Conservation (phyloP, 2,888 invertebrate genomes). For the Chironomus tentans region DNA sequence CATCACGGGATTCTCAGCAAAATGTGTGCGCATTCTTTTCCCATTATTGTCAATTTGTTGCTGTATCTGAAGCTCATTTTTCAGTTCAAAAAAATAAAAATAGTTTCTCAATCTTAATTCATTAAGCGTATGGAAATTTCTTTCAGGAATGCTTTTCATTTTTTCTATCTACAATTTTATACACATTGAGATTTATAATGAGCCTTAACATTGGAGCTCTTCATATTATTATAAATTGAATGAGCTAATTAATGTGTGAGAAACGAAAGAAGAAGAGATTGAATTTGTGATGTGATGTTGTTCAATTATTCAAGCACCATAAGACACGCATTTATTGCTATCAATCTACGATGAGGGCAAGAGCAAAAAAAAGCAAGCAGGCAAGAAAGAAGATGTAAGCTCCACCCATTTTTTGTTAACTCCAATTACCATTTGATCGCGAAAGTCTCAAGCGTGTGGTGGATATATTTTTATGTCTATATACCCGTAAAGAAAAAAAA, state of each 20-base stretch:
- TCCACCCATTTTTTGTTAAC: slow-evolving; percentile 7
- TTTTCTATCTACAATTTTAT: too few relatives aligned
- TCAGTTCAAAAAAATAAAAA: too few relatives aligned
- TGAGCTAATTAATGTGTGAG: slow-evolving; percentile 6
- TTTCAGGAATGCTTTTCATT: neutral
- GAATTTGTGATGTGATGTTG: neutral
- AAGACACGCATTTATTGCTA: neutral
- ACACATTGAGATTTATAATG: too few relatives aligned
- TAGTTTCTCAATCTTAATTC: too few relatives aligned
- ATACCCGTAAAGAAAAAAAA: neutral
- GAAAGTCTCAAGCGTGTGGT: neutral
- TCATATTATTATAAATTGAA: too few relatives aligned
- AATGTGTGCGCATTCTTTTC: slow-evolving; percentile 1
- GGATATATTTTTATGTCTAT: neutral
- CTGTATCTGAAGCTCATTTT: neutral
- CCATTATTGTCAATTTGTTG: slow-evolving; percentile 3
- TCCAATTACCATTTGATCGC: slow-evolving; percentile 7
- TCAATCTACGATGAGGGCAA: neutral
- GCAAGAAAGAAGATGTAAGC: neutral
- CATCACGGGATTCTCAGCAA: neutral
- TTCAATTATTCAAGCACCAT: neutral
- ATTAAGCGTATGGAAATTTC: neutral
- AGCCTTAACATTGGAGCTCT: too few relatives aligned
- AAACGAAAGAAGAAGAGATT: neutral
- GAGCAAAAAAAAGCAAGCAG: neutral